Evolutionary conservation across 1,140 invertebrate species (phyloP).

Genomic region (Zelostemma sp.): DNA sequence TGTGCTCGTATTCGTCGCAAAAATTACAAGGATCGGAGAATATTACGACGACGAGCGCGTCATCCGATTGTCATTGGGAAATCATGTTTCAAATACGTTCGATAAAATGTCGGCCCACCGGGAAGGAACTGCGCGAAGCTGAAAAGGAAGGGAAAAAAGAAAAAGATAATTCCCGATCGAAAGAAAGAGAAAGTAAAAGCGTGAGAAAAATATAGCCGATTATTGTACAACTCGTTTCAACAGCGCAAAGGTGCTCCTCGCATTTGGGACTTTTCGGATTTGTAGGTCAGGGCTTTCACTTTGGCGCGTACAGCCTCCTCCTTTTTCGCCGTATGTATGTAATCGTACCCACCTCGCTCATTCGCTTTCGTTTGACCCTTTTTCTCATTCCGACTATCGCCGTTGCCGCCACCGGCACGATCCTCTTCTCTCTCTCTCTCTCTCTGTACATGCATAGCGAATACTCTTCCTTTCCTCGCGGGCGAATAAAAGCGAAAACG

Average conservation of each 20-base stretch:
- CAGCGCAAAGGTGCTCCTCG: slow-evolving; percentile 18
- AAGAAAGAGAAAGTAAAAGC: slow-evolving; percentile 6
- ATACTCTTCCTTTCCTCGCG: background rate
- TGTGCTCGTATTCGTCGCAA: slow-evolving; percentile 47
- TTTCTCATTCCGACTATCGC: too few species aligned
- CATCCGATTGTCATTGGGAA: slow-evolving; percentile 5
- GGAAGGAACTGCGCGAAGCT: too few species aligned
- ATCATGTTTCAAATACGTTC: slow-evolving; percentile 26
- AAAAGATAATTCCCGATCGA: background rate
- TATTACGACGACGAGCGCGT: slow-evolving; percentile 15
- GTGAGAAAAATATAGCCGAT: slow-evolving; percentile 12
- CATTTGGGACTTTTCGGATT: slow-evolving; percentile 51
- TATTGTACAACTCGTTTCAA: slow-evolving; percentile 31
- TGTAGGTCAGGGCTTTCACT: slow-evolving; percentile 55
- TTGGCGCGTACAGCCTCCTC: slow-evolving; percentile 22
- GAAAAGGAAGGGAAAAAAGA: background rate
- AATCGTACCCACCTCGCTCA: slow-evolving; percentile 15
- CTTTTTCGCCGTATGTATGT: background rate
- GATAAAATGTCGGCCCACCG: slow-evolving; percentile 21
- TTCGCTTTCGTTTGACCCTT: slow-evolving; percentile 53
- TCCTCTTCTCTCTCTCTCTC: too few species aligned
- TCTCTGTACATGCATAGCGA: too few species aligned
- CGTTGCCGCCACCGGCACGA: too few species aligned
- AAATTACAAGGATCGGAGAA: slow-evolving; percentile 50
- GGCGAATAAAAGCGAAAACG: slow-evolving; percentile 4